Evolutionary conservation across 2,113 vertebrate species (phyloP).

Genomic region (Dicaeum eximium): DNA sequence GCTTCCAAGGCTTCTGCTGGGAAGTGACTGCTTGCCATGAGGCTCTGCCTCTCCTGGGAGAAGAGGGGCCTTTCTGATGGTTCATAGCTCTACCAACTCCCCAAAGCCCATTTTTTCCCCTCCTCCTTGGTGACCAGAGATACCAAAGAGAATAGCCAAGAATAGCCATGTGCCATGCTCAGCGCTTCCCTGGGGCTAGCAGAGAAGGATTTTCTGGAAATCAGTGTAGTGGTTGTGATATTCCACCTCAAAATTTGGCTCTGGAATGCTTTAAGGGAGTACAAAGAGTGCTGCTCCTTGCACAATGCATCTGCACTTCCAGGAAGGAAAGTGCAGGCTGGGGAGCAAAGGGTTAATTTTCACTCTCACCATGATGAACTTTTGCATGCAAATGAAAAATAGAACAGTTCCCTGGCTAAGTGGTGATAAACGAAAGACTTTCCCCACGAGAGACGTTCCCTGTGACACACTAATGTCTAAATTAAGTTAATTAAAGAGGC

Average conservation of each 20-base stretch:
- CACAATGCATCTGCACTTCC: rapidly evolving
- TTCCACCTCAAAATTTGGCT: neutral
- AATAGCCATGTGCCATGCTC: neutral
- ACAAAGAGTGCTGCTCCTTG: neutral
- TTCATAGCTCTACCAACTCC: neutral
- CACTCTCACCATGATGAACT: neutral
- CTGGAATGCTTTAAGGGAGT: neutral
- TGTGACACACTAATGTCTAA: constrained; percentile 38
- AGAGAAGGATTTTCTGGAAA: neutral
- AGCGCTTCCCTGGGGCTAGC: neutral
- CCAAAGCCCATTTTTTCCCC: neutral
- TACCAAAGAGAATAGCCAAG: neutral
- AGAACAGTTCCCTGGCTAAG: constrained; percentile 20
- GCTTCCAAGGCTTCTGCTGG: constrained; percentile 18
- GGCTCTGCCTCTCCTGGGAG: neutral
- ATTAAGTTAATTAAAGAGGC: constrained; percentile 68
- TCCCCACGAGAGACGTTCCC: constrained; percentile 24
- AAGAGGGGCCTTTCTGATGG: neutral
- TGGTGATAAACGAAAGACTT: constrained; percentile 50
- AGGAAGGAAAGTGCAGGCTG: neutral
- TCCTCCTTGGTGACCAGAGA: neutral
- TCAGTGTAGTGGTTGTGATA: neutral
- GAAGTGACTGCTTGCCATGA: neutral
- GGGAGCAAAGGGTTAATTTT: neutral
- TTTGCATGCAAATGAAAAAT: constrained; percentile 21